Evolutionary conservation across 2,797 vertebrate species (phyloP), one percentile per base, ranked within the genome.

Genomic region (Hydrophis major): DNA sequence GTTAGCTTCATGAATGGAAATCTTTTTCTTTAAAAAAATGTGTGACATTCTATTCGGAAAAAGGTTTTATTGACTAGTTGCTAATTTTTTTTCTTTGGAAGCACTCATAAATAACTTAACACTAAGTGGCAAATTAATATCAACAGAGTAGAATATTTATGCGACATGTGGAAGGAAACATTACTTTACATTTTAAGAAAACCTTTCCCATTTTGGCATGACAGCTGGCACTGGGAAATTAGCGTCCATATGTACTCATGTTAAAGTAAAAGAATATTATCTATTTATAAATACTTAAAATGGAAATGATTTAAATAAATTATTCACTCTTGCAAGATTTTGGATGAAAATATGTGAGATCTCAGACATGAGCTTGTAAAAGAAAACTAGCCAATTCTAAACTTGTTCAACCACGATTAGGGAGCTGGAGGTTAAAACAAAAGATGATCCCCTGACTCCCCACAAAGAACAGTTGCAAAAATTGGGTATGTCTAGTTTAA

Each of bases 41-140:
- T 95, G 92, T 50, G 25, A 59, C 90, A 95, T 93, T 95, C 91
- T 92, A 0, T 89, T 95, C 37, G 60, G 74, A 86, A 94, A 27
- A 50, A 89, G 50, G 87, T 95, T 95, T 94, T 97, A 63, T 95
- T 74, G 78, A 96, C 95, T 94, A 94, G 86, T 53, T 94, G 87
- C 95, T 96, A 96, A 97, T 97, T 96, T 96, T 93, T 93, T 95
- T 95, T 96, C 94, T 87, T 90, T 93, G 95, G 96, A 96, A 94
- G 47, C 14, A 94, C 95, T 95, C 89, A 94, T 57, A 93, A 95
- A 91, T 94, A 96, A 93, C 95, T 96, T 93, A 96, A 90, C 91
- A 89, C 93, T 93, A 60, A 95, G 93, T 92, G 94, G 95, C 94
- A 96, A 97, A 96, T 96, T 95, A 96, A 89, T 94, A 91, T 94